Base-by-base conservation (phyloP, 2,888 invertebrate species). In the Heliothis peltigera region DNA sequence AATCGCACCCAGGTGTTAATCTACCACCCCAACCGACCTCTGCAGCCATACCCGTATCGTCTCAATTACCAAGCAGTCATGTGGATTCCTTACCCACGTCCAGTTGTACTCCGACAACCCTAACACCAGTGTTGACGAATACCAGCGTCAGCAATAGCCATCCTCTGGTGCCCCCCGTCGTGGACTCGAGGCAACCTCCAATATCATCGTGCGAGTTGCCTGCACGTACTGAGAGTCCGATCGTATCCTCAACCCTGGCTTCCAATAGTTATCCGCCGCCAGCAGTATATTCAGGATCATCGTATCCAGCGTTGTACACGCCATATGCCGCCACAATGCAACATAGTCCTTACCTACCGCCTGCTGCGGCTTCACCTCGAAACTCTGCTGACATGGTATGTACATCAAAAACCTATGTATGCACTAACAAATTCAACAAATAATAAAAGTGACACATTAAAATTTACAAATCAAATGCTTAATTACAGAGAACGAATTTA, bases 281-380 rank as follows among this genome's bases (percentile, higher is more conserved):
- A 81, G 96, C 97, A 28, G 86, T 97, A 1, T 98, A 97, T 88
- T 96, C 97, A 60, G 91, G 90, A n/a, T 87, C 88, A 43, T 83
- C 91, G 43, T 93, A 93, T 74, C 96, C 97, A 72, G 96, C 97
- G 43, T 95, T 98, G 70, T 98, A 98, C 87, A 97, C 98, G 15
- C 98, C 98, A 0, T 98, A 97, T 85, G 97, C 97, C 64, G 96
- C 97, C 66, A 96, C 96, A 61, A 89, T 97, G 72, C 96, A 97
- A 90, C 96, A 97, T 90, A 97, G 97, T 84, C 97, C 97, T 46
- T 97, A 97, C 87, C 95, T 97, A 81, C 96, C 96, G 58, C 96
- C 97, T 4, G 93, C 95, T 39, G 96, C 95, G 56, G 96, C 96
- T 48, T 96, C 97, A 46, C 96, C 97, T 25, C 95, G 96, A 70